Conservation (phyloP, 2,888 invertebrate species). For the Perizoma affinitatum region DNA sequence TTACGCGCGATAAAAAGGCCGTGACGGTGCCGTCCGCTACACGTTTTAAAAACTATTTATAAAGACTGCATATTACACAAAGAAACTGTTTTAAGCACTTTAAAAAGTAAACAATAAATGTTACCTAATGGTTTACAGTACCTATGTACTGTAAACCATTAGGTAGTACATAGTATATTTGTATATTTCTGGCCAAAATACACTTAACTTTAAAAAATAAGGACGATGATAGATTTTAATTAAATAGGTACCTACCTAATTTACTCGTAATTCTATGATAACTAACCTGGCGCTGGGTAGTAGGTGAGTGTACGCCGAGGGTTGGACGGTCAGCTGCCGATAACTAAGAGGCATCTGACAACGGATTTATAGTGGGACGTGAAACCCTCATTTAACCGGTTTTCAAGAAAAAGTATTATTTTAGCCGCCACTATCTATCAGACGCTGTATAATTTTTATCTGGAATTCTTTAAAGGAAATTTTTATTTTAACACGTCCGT, state of each 20-base stretch:
- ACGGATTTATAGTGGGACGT: slow-evolving; percentile 48
- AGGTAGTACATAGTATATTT: no score
- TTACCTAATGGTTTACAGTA: no score
- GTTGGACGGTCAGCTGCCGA: slow-evolving; percentile 50
- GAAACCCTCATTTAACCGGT: slow-evolving; percentile 39
- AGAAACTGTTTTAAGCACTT: no score
- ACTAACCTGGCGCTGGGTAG: slow-evolving; percentile 33
- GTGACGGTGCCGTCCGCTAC: slow-evolving; percentile 22
- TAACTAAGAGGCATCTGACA: slow-evolving; percentile 54
- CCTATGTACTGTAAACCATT: no score
- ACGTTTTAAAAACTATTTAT: slow-evolving; percentile 19
- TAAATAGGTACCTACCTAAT: slow-evolving; percentile 37
- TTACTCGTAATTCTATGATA: slow-evolving; percentile 46
- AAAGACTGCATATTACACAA: neutral
- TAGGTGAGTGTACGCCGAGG: slow-evolving; percentile 33
- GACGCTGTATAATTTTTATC: slow-evolving; percentile 27
- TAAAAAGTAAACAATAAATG: no score
- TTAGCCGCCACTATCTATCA: slow-evolving; percentile 37
- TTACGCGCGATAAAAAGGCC: slow-evolving; percentile 29
- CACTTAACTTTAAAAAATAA: neutral
- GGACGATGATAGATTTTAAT: neutral
- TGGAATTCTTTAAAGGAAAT: slow-evolving; percentile 20
- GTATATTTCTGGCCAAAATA: no score
- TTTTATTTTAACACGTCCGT: slow-evolving; percentile 6
- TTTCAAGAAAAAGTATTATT: slow-evolving; percentile 38